Conservation (phyloP, 2,888 invertebrate species). For the Eupithecia insigniata region DNA sequence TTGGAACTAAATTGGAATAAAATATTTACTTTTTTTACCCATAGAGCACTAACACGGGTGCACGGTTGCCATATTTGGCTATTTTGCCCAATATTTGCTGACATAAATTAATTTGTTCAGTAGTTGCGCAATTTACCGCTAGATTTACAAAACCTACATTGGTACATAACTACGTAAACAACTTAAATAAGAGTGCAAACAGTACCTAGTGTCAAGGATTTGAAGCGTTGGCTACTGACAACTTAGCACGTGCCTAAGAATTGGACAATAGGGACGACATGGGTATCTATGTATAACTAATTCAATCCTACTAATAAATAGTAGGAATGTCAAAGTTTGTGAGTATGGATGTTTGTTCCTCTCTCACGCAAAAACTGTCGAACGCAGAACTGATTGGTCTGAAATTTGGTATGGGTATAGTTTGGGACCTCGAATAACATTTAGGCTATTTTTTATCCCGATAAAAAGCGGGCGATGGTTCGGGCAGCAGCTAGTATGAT, state of each 20-base stretch:
- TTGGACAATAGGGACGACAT: neutral
- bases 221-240: neutral
- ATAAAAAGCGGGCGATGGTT: too few relatives aligned
- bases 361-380: too few relatives aligned
- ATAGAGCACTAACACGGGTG: neutral
- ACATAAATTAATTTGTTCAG: conserved; percentile 60
- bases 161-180: conserved; percentile 52
- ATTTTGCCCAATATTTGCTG: conserved; percentile 65
- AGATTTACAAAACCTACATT: conserved; percentile 56
- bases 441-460: too few relatives aligned
- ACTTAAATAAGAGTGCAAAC: conserved; percentile 44
- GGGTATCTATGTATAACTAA: neutral
- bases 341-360: too few relatives aligned
- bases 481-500: too few relatives aligned
- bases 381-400: too few relatives aligned
- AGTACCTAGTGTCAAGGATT: conserved; percentile 48
- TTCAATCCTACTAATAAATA: too few relatives aligned
- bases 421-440: too few relatives aligned
- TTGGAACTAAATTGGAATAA: too few relatives aligned
- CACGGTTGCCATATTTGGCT: conserved; percentile 13
- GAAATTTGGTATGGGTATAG: too few relatives aligned
- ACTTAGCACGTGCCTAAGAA: neutral
- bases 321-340: too few relatives aligned
- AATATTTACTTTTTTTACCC: neutral
- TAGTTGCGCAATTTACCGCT: conserved; percentile 44